A percentile compares a stretch with the other conserved stretches of the same genome.
phyloP scores from a whole-genome alignment of 2,113 vertebrate genomes.

The Melanocharis versteri region DNA sequence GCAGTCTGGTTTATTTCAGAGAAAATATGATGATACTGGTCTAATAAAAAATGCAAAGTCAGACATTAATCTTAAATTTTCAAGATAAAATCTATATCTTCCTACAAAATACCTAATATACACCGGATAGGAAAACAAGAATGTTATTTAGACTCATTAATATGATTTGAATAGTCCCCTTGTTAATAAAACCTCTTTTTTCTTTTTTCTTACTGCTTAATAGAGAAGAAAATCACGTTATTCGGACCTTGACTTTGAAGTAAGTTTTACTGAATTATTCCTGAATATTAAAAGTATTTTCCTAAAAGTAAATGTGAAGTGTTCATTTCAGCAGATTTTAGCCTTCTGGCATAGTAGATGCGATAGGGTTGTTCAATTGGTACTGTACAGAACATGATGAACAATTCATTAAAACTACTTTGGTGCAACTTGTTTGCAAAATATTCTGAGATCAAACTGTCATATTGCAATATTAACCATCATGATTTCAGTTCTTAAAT shows the following conservation, averaged over 20 bases:
- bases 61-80: slow-evolving; percentile 4
- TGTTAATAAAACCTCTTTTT: slow-evolving; percentile 69
- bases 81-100: neutral
- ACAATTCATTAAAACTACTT: slow-evolving; percentile 46
- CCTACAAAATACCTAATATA: neutral
- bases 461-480: slow-evolving; percentile 43
- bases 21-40: neutral
- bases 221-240: slow-evolving; percentile 99
- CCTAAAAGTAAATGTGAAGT: slow-evolving; percentile 38
- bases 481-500: slow-evolving; percentile 51
- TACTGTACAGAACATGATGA: neutral
- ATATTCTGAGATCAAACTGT: slow-evolving; percentile 1
- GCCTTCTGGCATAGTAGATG: neutral
- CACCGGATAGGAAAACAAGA: neutral
- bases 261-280: slow-evolving; percentile 79
- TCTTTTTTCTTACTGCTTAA: slow-evolving; percentile 70
- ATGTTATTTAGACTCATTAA: slow-evolving; percentile 44
- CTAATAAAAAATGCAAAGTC: neutral
- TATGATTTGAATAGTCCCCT: slow-evolving; percentile 54
- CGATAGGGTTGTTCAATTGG: neutral
- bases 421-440: slow-evolving; percentile 60
- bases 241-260: slow-evolving; percentile 99
- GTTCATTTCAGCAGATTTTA: slow-evolving; percentile 3
- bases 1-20: neutral
- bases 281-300: slow-evolving; percentile 49